phyloP scores from a whole-genome alignment of 1,140 invertebrate genomes.

The Zaprionus kolodkinae region DNA sequence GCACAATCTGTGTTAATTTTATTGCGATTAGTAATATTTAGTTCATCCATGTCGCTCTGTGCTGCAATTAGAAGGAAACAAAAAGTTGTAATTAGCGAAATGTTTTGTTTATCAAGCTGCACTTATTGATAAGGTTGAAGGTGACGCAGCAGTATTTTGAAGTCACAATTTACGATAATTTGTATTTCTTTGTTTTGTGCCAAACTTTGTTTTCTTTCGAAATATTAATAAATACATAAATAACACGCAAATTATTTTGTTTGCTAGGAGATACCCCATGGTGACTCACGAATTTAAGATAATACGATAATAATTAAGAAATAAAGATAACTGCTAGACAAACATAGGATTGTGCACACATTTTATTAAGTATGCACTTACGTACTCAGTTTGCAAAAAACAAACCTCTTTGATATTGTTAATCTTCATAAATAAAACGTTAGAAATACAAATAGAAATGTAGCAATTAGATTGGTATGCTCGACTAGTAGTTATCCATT shows the following conservation, averaged over 20 bases:
- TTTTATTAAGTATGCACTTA: neutral
- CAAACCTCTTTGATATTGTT: neutral
- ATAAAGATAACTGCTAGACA: neutral
- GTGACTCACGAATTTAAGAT: neutral
- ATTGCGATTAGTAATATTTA: constrained; percentile 15
- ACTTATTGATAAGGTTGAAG: constrained; percentile 9
- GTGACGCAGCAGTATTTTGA: neutral
- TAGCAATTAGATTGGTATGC: neutral
- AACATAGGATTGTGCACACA: neutral
- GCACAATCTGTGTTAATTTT: neutral
- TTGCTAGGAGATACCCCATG: neutral
- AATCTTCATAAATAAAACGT: neutral
- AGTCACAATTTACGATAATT: neutral
- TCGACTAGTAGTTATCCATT: neutral
- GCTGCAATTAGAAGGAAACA: constrained; percentile 45
- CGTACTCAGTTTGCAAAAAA: neutral
- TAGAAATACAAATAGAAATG: neutral
- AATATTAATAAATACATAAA: neutral
- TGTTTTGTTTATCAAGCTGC: neutral
- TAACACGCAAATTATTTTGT: neutral
- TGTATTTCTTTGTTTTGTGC: neutral
- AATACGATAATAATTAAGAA: neutral
- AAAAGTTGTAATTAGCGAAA: constrained; percentile 14
- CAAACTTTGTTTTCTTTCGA: neutral
- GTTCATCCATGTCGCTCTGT: constrained; percentile 22